A percentile compares a stretch with the other conserved stretches of the same genome.
Evolutionary conservation across 2,797 vertebrate species (phyloP).

Genomic region (Spinus pinus): DNA sequence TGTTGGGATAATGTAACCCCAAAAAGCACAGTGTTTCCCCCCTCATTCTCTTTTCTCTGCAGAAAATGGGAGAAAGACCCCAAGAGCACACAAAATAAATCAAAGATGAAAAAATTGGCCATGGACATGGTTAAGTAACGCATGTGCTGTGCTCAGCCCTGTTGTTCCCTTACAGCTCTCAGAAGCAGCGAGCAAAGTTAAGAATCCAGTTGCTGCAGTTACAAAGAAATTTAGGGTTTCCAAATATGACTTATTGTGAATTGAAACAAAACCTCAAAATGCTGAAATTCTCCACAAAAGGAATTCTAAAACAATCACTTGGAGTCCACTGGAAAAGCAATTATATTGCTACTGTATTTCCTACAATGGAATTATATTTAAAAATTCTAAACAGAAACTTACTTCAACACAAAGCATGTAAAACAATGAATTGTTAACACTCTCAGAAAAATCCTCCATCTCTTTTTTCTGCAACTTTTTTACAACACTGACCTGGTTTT

Average conservation of each 20-base stretch:
- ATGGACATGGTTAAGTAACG: background rate
- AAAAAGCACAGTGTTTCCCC: background rate
- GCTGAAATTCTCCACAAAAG: background rate
- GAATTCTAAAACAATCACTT: background rate
- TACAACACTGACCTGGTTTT: background rate
- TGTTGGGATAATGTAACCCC: background rate
- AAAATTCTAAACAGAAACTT: background rate
- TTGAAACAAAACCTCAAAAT: background rate
- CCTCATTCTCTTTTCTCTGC: background rate
- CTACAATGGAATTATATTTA: background rate
- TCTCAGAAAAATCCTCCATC: background rate
- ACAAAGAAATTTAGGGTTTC: background rate
- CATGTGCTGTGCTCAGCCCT: background rate
- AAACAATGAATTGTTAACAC: background rate
- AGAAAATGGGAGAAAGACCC: background rate
- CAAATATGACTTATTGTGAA: background rate
- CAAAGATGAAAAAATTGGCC: background rate
- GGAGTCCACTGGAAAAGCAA: background rate
- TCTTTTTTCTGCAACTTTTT: background rate
- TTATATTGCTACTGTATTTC: background rate
- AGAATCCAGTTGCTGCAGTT: background rate
- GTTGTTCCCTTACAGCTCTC: background rate
- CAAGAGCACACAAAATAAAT: background rate
- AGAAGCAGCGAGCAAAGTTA: background rate
- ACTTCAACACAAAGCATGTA: background rate